These are phyloP conservation scores for Erebia palarica DNA, from an alignment of 2,888 invertebrate genomes.

Conservation along the genomic window DNA sequence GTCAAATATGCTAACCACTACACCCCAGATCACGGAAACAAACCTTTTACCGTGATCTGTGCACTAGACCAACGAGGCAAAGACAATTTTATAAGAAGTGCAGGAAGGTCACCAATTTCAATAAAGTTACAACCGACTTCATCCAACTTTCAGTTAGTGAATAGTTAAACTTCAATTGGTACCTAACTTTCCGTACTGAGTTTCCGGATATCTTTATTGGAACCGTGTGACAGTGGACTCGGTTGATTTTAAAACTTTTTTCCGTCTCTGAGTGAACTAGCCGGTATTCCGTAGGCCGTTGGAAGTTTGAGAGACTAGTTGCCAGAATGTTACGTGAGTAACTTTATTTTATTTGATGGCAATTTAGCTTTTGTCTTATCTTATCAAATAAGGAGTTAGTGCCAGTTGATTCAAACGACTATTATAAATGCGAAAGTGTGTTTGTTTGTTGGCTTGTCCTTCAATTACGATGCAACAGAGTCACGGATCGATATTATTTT, in stretches of 20 bases:
- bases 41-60: no score
- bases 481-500: no score
- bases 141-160: constrained; percentile 27
- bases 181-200: constrained; percentile 30
- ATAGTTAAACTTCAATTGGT: constrained; percentile 39
- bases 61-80: no score
- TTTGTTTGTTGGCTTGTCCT: no score
- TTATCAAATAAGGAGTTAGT: no score
- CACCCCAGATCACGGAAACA: no score
- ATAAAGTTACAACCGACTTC: constrained; percentile 22
- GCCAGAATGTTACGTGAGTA: not conserved
- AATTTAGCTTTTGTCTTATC: not conserved
- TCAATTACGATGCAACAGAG: no score
- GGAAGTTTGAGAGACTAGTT: not conserved
- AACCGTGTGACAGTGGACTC: constrained; percentile 29
- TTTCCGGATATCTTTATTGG: constrained; percentile 41
- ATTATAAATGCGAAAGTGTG: no score
- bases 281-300: constrained; percentile 10
- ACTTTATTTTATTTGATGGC: not conserved
- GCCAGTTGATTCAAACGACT: no score
- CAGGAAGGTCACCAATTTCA: constrained; percentile 3
- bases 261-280: not conserved
- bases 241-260: constrained; percentile 34
- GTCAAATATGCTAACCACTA: not conserved
- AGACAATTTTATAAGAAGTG: not conserved